phyloP scores from a whole-genome alignment of 2,113 vertebrate species.

The Gallinago media region DNA sequence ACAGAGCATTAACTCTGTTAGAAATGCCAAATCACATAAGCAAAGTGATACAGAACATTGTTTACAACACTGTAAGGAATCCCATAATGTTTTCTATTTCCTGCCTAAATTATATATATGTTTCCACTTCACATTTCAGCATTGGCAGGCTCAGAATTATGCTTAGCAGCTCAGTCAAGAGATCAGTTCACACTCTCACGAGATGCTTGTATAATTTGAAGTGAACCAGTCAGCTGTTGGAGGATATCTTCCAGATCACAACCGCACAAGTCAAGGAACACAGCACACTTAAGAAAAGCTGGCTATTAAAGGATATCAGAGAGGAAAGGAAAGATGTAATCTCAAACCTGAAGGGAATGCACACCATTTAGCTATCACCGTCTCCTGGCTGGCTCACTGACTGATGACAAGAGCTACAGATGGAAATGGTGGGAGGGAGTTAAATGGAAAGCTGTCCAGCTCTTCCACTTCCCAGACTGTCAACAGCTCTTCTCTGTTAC shows the following conservation, averaged over 20 bases:
- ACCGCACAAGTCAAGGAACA: not conserved
- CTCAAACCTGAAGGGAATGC: not conserved
- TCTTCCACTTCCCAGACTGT: slow-evolving; percentile 41
- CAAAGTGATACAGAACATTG: slow-evolving; percentile 12
- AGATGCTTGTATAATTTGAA: not conserved
- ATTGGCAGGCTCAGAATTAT: slow-evolving; percentile 29
- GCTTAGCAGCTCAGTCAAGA: not conserved
- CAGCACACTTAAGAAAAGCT: not conserved
- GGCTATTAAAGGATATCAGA: not conserved
- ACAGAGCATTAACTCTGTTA: not conserved
- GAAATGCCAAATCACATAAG: slow-evolving; percentile 22
- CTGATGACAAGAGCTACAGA: slow-evolving; percentile 59
- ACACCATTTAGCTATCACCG: not conserved
- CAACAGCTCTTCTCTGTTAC: slow-evolving; percentile 27
- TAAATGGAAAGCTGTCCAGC: slow-evolving; percentile 55
- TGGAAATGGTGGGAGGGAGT: slow-evolving; percentile 69
- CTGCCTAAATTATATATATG: not conserved
- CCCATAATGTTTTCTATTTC: slow-evolving; percentile 30
- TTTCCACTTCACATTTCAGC: slow-evolving; percentile 33
- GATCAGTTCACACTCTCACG: not conserved
- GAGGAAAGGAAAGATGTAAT: slow-evolving; percentile 11
- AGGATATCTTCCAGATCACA: not conserved
- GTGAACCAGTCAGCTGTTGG: not conserved
- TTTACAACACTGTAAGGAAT: slow-evolving; percentile 35
- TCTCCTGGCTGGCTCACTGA: slow-evolving; percentile 29